A percentile compares a stretch with the other conserved stretches of the same genome.
Evolutionary conservation across 2,888 invertebrate genomes (phyloP).

Genomic region (Dasypogon diadema): DNA sequence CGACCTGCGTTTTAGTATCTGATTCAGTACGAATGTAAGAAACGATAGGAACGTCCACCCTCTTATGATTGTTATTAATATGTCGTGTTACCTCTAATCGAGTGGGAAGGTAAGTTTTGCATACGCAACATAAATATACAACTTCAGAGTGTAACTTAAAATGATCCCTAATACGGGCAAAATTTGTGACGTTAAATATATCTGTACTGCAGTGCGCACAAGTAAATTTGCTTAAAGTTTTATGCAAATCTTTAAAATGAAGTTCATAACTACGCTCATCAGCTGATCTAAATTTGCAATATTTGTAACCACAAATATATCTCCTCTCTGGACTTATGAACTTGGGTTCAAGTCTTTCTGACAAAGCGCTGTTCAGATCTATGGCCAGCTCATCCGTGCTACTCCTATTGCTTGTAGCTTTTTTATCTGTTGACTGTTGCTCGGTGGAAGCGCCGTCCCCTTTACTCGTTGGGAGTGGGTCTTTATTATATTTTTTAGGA

Average conservation of each 20-base stretch:
- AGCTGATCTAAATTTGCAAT: background rate
- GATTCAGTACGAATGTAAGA: background rate
- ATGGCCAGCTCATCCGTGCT: background rate
- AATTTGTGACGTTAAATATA: background rate
- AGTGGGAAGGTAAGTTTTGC: background rate
- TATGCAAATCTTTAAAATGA: background rate
- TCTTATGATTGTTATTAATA: background rate
- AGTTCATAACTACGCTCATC: background rate
- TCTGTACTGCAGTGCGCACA: constrained; percentile 2
- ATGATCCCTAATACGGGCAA: constrained; percentile 1
- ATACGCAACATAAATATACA: constrained; percentile 5
- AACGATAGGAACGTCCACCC: background rate
- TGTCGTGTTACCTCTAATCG: background rate
- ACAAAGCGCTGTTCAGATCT: background rate
- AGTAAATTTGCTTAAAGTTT: background rate
- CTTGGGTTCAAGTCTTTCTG: background rate
- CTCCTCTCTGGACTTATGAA: background rate
- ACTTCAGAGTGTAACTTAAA: background rate
- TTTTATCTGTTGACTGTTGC: background rate
- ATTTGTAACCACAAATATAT: background rate
- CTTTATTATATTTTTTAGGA: no score
- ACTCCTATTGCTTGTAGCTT: no score
- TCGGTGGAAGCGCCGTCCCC: no score
- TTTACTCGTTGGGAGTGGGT: no score
- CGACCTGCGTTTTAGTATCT: background rate